phyloP scores from a whole-genome alignment of 2,113 vertebrate genomes.

The Cephalopterus ornatus region DNA sequence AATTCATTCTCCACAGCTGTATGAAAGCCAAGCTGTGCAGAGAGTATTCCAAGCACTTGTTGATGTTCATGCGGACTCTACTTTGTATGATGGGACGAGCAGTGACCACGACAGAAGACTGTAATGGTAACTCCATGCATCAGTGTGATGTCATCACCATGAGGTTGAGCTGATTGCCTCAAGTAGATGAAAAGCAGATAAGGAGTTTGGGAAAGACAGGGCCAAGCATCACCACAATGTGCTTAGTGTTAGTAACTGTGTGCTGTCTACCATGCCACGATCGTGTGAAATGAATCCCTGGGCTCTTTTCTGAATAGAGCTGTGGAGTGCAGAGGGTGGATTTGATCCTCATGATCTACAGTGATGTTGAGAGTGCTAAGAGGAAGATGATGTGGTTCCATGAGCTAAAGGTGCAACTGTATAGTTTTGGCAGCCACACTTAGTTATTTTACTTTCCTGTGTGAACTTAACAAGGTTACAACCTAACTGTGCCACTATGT shows the following conservation, averaged over 20 bases:
- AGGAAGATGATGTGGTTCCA: not conserved
- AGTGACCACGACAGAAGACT: not conserved
- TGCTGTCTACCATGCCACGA: not conserved
- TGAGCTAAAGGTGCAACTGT: not conserved
- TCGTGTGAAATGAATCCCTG: not conserved
- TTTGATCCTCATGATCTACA: not conserved
- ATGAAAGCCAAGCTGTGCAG: not conserved
- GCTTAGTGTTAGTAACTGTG: not conserved
- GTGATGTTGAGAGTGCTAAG: not conserved
- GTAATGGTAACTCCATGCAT: not conserved
- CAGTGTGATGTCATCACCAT: not conserved
- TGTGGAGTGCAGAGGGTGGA: not conserved
- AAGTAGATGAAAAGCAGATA: not conserved
- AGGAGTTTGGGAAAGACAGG: not conserved
- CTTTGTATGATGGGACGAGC: not conserved
- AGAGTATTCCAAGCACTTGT: constrained; percentile 7
- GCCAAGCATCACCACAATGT: not conserved
- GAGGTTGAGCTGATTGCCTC: not conserved
- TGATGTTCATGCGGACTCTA: not conserved
- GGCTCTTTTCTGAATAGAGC: not conserved
- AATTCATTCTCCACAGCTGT: constrained; percentile 37
- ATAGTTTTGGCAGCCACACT: not conserved
- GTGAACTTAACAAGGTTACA: not conserved
- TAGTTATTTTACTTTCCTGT: not conserved
- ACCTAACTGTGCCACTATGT: not conserved